Conservation (phyloP, 2,888 invertebrate genomes). For the Ecliptopera silaceata region DNA sequence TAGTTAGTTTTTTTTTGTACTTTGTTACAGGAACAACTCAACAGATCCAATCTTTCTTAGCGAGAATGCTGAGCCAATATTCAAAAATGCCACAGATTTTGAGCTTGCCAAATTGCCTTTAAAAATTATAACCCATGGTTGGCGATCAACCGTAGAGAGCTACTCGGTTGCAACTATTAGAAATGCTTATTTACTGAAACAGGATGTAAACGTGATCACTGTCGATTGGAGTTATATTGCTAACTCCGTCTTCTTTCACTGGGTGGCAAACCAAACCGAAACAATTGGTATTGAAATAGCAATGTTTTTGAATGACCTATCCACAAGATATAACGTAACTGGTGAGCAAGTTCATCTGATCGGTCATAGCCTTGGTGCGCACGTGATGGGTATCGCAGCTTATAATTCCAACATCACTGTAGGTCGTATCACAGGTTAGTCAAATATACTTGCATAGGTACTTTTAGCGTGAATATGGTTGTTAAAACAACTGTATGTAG, state of each 20-base stretch:
- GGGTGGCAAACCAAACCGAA: constrained; percentile 54
- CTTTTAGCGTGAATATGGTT: neutral
- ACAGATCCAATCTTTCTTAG: constrained; percentile 47
- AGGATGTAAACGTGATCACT: constrained; percentile 68
- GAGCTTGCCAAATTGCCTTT: constrained; percentile 47
- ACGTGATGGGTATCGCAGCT: constrained; percentile 61
- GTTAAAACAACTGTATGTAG: neutral
- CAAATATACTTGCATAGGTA: neutral
- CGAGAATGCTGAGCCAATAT: constrained; percentile 37
- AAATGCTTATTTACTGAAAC: constrained; percentile 61
- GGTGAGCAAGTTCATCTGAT: constrained; percentile 56
- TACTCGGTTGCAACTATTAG: constrained; percentile 60
- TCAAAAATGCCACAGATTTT: constrained; percentile 21
- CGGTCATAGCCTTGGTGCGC: constrained; percentile 65
- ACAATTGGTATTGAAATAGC: constrained; percentile 48
- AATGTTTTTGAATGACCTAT: constrained; percentile 46
- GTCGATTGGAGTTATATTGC: constrained; percentile 66
- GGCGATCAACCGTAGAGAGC: constrained; percentile 68
- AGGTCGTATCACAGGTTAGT: constrained; percentile 53
- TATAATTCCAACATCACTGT: constrained; percentile 40
- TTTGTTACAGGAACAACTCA: constrained; percentile 42
- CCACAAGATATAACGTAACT: constrained; percentile 42
- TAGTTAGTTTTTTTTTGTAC: neutral
- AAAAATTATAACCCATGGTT: constrained; percentile 79
- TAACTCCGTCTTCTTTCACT: constrained; percentile 50